These are phyloP conservation scores for Anas platyrhynchos DNA, from an alignment of 2,113 vertebrate genomes.

Conservation along the genomic window DNA sequence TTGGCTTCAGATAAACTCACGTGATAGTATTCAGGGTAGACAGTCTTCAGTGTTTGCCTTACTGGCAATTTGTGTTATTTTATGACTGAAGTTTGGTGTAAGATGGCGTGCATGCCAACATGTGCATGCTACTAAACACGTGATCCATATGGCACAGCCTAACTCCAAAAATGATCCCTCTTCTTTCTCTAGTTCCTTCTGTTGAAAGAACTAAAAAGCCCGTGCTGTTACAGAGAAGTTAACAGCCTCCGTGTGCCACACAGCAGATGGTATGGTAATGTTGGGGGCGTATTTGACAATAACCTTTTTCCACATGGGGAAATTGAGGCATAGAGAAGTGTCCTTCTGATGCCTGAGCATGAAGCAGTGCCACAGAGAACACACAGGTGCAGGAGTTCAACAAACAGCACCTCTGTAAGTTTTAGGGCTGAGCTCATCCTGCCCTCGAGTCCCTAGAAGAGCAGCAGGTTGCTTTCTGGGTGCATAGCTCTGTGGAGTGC, in stretches of 20 bases:
- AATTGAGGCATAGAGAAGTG: conserved; percentile 1
- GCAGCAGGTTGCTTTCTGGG: background rate
- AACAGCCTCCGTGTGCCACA: conserved; percentile 43
- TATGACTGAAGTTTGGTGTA: background rate
- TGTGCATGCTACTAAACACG: background rate
- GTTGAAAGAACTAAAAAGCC: conserved; percentile 17
- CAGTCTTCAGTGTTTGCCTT: background rate
- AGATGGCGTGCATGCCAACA: background rate
- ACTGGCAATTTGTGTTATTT: background rate
- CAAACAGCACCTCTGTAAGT: background rate
- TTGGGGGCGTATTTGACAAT: conserved; percentile 55
- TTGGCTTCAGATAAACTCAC: background rate
- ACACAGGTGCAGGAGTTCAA: background rate
- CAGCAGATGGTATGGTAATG: conserved; percentile 49
- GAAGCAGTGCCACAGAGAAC: background rate
- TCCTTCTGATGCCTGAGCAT: background rate
- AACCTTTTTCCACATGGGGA: conserved; percentile 6
- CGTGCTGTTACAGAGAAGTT: background rate
- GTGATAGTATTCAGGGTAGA: background rate
- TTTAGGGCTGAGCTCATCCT: background rate
- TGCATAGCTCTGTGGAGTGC: background rate
- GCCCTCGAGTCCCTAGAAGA: background rate
- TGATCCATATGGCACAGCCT: background rate
- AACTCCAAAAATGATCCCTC: background rate
- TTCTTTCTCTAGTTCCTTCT: conserved; percentile 23